Evolutionary conservation across 2,797 vertebrate genomes (phyloP), one percentile per base, ranked within the genome.

Genomic region (Alauda arvensis): DNA sequence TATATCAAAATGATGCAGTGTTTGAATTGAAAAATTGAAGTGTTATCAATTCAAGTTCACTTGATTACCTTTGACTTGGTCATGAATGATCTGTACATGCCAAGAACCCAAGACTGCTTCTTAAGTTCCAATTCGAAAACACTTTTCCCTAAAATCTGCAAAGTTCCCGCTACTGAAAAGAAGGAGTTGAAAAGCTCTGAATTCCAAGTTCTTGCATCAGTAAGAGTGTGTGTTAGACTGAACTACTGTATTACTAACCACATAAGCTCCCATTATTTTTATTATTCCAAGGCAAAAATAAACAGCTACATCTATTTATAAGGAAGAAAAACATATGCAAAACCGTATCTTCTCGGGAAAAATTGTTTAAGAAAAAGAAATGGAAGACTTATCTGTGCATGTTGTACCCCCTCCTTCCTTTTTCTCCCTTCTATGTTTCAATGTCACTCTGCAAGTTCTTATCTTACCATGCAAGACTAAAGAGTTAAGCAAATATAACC

Each of bases 401-500:
- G 19, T 43, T 4, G 5, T 31, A 76, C 3, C 3, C 13, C 7
- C 31, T 76, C 29, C 19, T 74, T 19, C 43, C 8, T 57, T 62
- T 65, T 68, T 66, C 24, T 10, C 42, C 40, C n/a, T 83, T 77
- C 1, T 3, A 5, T 79, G 51, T 48, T 33, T 88, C 53, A 77
- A n/a, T 53, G 39, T 60, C 2, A 1, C 28, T 81, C 70, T 85
- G 61, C n/a, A 77, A 28, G 56, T 61, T 92, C 75, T 92, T 87
- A 79, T 43, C 61, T 59, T 80, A 74, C 91, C 34, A 37, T n/a
- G 34, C 2, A 8, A 83, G 15, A 88, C 29, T 62, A 18, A 74
- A 89, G 55, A 78, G 53, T 57, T 91, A 90, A 85, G 49, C 19
- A 94, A 93, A 87, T 65, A 83, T 5, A 76, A 87, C 25, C 66